Evolutionary conservation across 2,888 invertebrate species (phyloP).

Genomic region (Rapana venosa): DNA sequence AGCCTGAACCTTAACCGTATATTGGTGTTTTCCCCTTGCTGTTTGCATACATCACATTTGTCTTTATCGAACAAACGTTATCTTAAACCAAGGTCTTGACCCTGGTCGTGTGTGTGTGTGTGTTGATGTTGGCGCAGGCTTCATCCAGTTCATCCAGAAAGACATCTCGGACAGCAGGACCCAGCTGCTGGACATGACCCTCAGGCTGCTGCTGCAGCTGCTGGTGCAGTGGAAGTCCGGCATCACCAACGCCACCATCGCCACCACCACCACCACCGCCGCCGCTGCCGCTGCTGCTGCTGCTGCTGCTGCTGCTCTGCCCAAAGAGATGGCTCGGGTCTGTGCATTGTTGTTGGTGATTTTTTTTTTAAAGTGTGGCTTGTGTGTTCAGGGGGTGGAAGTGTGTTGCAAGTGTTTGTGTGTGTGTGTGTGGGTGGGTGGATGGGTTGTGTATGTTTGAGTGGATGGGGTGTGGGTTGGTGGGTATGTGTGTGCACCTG

Average conservation of each 20-base stretch:
- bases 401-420: not conserved
- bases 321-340: conserved; percentile 35
- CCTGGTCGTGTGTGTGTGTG: not conserved
- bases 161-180: conserved; percentile 94
- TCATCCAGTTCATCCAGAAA: conserved; percentile 95
- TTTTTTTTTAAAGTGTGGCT: not conserved
- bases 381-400: not conserved
- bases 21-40: no score
- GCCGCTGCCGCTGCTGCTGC: conserved; percentile 71
- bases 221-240: conserved; percentile 84
- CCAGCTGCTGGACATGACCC: conserved; percentile 93
- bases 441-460: not conserved
- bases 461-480: not conserved
- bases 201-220: conserved; percentile 93
- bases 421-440: not conserved
- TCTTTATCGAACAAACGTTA: no score
- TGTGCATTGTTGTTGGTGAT: not conserved
- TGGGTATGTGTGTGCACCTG: not conserved
- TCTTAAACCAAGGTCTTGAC: no score
- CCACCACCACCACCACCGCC: conserved; percentile 80
- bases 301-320: not conserved
- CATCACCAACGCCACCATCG: conserved; percentile 22
- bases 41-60: no score
- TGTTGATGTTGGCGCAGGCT: conserved; percentile 81
- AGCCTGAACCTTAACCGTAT: no score